Conservation (phyloP, 2,113 vertebrate species). For the Chlamydotis undulata region DNA sequence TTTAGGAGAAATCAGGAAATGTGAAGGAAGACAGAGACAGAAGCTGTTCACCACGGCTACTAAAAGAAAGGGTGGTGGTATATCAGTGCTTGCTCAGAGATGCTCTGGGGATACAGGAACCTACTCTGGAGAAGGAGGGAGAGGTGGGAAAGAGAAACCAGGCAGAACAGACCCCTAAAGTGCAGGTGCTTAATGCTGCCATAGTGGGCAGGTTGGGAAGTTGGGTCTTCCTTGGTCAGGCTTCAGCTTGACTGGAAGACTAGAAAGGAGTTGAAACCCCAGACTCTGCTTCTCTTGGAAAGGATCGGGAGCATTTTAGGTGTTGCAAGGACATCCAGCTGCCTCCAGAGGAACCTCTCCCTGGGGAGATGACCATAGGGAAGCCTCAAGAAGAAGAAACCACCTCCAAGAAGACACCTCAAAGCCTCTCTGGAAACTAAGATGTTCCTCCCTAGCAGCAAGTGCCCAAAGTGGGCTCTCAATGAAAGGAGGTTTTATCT, state of each 20-base stretch:
- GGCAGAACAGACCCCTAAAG: conserved; percentile 54
- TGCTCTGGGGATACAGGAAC: neutral
- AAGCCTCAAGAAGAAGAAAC: neutral
- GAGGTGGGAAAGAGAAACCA: neutral
- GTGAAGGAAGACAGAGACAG: conserved; percentile 14
- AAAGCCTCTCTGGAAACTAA: neutral
- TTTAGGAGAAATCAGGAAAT: neutral
- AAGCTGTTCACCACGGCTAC: neutral
- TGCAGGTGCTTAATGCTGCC: conserved; percentile 66
- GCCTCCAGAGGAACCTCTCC: neutral
- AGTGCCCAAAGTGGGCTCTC: neutral
- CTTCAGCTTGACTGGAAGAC: conserved; percentile 62
- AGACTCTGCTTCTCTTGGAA: conserved; percentile 22
- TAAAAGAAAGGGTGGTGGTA: neutral
- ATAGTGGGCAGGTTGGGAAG: neutral
- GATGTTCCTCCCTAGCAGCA: neutral
- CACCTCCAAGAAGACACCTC: neutral
- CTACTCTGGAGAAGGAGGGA: neutral
- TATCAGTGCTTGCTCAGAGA: neutral
- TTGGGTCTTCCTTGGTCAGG: conserved; percentile 50
- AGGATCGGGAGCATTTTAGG: neutral
- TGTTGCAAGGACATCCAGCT: neutral
- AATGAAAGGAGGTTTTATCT: neutral
- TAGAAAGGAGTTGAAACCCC: conserved; percentile 21
- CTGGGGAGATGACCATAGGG: neutral